phyloP scores from a whole-genome alignment of 2,888 invertebrate genomes.

The Mantis religiosa region DNA sequence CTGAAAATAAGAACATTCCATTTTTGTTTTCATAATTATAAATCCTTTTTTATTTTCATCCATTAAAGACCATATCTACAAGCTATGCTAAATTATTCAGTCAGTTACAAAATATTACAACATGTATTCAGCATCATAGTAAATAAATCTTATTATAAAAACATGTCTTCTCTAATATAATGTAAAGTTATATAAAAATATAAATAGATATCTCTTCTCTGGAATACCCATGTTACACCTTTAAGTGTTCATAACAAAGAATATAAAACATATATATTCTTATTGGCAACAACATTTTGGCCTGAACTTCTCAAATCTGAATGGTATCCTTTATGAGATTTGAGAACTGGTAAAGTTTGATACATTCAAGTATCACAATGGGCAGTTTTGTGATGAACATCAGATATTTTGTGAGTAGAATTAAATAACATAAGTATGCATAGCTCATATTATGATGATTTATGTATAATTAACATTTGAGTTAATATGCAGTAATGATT shows the following conservation, averaged over 20 bases:
- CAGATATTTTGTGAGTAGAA: background rate
- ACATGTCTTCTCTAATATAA: background rate
- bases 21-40: background rate
- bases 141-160: constrained; percentile 13
- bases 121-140: background rate
- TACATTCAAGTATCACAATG: background rate
- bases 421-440: background rate
- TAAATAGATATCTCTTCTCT: background rate
- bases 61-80: constrained; percentile 9
- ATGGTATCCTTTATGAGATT: background rate
- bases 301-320: background rate
- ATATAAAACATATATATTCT: background rate
- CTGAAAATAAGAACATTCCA: background rate
- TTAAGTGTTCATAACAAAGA: background rate
- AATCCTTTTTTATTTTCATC: background rate
- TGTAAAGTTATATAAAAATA: background rate
- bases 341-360: background rate
- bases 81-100: constrained; percentile 6
- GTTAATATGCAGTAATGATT: background rate
- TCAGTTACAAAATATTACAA: constrained; percentile 14
- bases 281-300: constrained; percentile 14
- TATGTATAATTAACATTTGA: background rate
- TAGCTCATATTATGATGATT: background rate
- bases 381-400: background rate
- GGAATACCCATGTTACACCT: background rate